phyloP scores from a whole-genome alignment of 1,140 invertebrate species.

The Zophobas morio region DNA sequence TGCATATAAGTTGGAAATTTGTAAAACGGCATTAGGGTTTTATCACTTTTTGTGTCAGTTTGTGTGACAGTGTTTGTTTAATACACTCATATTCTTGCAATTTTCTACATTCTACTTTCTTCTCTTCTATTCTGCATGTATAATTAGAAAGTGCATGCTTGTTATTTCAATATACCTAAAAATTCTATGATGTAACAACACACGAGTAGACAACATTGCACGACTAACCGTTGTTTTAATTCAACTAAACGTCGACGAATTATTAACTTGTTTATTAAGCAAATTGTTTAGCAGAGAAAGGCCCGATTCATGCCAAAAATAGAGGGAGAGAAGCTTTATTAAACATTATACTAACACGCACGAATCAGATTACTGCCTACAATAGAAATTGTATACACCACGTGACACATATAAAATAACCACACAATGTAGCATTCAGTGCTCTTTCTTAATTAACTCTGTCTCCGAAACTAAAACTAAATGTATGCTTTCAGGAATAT shows the following conservation, averaged over 20 bases:
- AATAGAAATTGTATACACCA: constrained; percentile 13
- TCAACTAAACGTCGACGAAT: constrained; percentile 15
- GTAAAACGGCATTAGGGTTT: constrained; percentile 11
- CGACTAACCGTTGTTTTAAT: constrained; percentile 19
- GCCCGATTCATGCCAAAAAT: constrained; percentile 15
- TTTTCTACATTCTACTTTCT: constrained; percentile 57
- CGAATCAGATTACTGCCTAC: background rate
- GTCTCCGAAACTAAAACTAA: constrained; percentile 3
- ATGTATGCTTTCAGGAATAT: constrained; percentile 13
- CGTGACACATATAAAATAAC: constrained; percentile 13
- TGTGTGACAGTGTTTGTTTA: constrained; percentile 55
- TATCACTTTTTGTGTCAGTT: constrained; percentile 59
- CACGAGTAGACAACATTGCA: constrained; percentile 17
- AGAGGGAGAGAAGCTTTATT: constrained; percentile 31
- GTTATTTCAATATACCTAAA: constrained; percentile 51
- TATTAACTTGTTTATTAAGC: constrained; percentile 2
- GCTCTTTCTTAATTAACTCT: constrained; percentile 4
- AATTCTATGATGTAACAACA: constrained; percentile 43
- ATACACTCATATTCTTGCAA: constrained; percentile 55
- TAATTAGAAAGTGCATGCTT: constrained; percentile 52
- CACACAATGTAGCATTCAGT: background rate
- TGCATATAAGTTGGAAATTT: constrained; percentile 31
- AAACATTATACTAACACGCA: constrained; percentile 22
- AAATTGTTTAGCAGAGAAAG: constrained; percentile 35
- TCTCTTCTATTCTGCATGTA: constrained; percentile 57